Evolutionary conservation across 2,797 vertebrate species (phyloP).

Genomic region (Emys orbicularis): DNA sequence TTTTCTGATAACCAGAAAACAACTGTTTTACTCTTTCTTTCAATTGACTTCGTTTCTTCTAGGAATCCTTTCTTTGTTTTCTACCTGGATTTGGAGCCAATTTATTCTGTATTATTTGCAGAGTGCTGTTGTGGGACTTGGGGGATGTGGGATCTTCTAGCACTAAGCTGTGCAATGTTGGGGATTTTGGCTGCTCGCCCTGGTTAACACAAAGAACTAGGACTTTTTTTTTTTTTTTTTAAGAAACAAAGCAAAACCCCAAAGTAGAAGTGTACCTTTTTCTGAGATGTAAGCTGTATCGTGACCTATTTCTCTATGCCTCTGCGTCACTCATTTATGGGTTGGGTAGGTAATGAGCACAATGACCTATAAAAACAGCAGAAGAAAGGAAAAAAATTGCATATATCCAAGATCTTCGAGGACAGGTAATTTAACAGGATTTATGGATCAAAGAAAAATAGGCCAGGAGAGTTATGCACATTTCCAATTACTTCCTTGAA

Average conservation of each 20-base stretch:
- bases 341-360: slow-evolving; percentile 3
- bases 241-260: neutral
- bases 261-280: neutral
- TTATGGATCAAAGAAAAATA: neutral
- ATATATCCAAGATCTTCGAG: neutral
- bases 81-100: neutral
- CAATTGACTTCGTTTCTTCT: slow-evolving; percentile 9
- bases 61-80: slow-evolving; percentile 27
- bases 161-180: neutral
- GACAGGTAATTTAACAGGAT: neutral
- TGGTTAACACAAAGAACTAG: slow-evolving; percentile 17
- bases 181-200: neutral
- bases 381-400: fast-evolving
- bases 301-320: neutral
- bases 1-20: slow-evolving; percentile 47
- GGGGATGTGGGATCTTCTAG: neutral
- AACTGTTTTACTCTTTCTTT: slow-evolving; percentile 13
- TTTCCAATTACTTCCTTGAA: neutral
- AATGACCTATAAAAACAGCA: slow-evolving; percentile 24
- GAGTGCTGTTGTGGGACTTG: neutral
- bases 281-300: neutral
- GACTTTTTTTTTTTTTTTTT: neutral
- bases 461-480: neutral
- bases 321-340: fast-evolving
- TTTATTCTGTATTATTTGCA: neutral